Base-by-base conservation (phyloP, 2,113 vertebrate genomes). In the Polypterus bichir region DNA sequence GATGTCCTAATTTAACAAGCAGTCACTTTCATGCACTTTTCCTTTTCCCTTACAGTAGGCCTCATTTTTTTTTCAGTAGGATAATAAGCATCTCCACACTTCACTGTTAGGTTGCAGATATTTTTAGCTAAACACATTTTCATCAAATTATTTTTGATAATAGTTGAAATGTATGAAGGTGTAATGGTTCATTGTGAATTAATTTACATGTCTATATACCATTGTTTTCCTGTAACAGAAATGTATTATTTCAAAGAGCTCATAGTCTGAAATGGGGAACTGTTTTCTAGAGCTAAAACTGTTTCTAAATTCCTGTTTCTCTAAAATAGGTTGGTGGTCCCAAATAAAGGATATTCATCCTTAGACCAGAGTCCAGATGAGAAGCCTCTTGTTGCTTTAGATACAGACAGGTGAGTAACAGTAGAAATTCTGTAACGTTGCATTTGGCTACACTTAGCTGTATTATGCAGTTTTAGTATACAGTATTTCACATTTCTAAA, bases 281-380 rank as follows among this genome's bases (percentile, higher is more conserved):
- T 5, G 5, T 44, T 59, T 47, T 47, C 3, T 5, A 9, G 47
- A 4, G 5, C 9, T 7, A 4, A 27, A 3, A 0, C 9, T 48
- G 0, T 9, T 0, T 56, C 2, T 3, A 27, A 3, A 3, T 54
- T 54, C 53, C 49, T 64, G 65, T 59, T 9, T 1, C 4, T 7
- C 53, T 11, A 54, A 9, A 72, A 58, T 78, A 99, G 96, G 81
- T 82, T 98, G 71, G 94, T 99, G 48, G 92, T 99, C 71, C 96
- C 96, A 47, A 99, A 97, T 74, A 99, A 99, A 85, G 96, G 95
- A 67, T 99, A 99, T 73, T 97, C 94, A 0, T 97, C 95, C 0
- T 86, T 99, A 87, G 96, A 97, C 73, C 94, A 97, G 87, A 97
- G 93, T 70, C 94, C 96, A 3, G 96, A 99, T 68, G 94, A 99